Evolutionary conservation across 2,888 invertebrate species (phyloP), one percentile per base, ranked within the genome.

Genomic region (Chrysomela aeneicollis): DNA sequence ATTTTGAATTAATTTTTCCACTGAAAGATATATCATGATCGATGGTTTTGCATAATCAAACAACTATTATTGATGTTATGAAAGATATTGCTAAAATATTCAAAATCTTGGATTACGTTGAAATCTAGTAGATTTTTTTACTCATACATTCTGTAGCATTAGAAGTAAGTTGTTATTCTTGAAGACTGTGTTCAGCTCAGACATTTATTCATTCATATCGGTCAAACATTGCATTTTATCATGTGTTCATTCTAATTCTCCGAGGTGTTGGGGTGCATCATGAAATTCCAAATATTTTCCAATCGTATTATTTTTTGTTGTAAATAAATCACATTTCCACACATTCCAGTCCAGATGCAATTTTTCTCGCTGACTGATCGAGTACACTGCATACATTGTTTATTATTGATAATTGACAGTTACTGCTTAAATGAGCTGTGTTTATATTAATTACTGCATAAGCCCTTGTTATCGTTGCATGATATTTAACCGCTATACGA

Each of bases 381-480:
- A 37, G 54, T 54, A 19, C 37, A 54, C 37, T 54, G 54, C 54
- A 37, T 17, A 57, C 18, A 57, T 57, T 37, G 59, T 53, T 74
- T 75, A 72, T 76, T 75, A 74, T 74, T 73, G 70, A 74, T 74
- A 74, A 73, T 75, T 71, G 67, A 71, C 73, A 71, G 71, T 75
- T 77, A 75, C 73, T 72, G 75, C 76, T 76, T 74, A 78, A 73
- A 70, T 70, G 74, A 74, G 72, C 75, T 76, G 73, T 77, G 77
- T 77, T 79, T 78, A 76, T 77, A 77, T 74, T 77, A 78, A 77
- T 78, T 77, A 77, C 66, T 67, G 59, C 65, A 59, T 71, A 70
- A 70, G 72, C 74, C 77, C 74, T 77, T 75, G 74, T 67, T 67
- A 63, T 60, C 59, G 64, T 67, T 68, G 64, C 69, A 66, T 76